These are phyloP conservation scores for Thecophora atra DNA, from an alignment of 2,888 invertebrate species.

Conservation along the genomic window DNA sequence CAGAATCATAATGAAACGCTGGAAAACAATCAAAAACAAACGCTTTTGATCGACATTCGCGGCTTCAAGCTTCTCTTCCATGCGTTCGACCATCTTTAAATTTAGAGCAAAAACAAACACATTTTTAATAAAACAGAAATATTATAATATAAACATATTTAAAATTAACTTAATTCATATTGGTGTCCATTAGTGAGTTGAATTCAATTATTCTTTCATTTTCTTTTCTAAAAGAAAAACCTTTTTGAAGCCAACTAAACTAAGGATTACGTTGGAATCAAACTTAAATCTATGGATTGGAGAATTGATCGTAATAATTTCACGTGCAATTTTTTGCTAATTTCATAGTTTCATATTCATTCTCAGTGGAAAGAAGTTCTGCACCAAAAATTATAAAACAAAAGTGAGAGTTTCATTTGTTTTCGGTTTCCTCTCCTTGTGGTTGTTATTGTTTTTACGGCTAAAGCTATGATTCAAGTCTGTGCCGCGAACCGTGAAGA, in stretches of 20 bases:
- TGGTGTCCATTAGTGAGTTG: too few relatives aligned
- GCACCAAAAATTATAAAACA: not conserved
- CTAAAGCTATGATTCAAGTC: not conserved
- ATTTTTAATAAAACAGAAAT: too few relatives aligned
- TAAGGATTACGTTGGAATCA: too few relatives aligned
- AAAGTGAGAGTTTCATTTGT: conserved; percentile 27
- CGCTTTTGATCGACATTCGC: conserved; percentile 97
- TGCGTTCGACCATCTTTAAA: conserved; percentile 83
- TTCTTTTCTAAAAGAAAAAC: too few relatives aligned
- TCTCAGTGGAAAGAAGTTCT: not conserved
- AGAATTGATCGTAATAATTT: not conserved
- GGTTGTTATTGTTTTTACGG: not conserved
- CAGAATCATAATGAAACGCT: conserved; percentile 97
- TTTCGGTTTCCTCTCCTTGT: not conserved
- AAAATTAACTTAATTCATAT: too few relatives aligned
- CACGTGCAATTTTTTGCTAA: conserved; percentile 25
- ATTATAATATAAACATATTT: too few relatives aligned
- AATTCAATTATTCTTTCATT: too few relatives aligned
- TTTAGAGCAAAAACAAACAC: not conserved
- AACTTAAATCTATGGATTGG: too few relatives aligned
- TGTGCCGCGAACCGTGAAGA: conserved; percentile 31
- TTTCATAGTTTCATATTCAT: conserved; percentile 4
- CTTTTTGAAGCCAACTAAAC: too few relatives aligned
- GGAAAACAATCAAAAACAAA: conserved; percentile 95
- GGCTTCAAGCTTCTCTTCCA: conserved; percentile 94